These are phyloP conservation scores for Heloderma charlesbogerti DNA, from an alignment of 2,113 vertebrate species.

Conservation along the genomic window DNA sequence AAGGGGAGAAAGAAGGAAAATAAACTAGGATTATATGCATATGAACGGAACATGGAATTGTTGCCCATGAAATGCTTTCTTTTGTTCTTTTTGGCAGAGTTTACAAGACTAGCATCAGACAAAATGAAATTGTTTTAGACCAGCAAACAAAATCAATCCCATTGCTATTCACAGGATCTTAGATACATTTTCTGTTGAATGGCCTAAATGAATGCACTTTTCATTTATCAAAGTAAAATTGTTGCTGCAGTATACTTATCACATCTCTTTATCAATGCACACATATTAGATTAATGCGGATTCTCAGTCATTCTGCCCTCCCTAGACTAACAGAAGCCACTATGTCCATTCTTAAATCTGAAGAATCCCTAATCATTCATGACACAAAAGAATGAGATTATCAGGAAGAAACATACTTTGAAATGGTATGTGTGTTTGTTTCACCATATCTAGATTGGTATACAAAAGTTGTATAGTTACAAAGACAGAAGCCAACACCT, in stretches of 20 bases:
- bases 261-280: neutral
- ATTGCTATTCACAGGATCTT: slow-evolving; percentile 17
- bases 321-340: slow-evolving; percentile 6
- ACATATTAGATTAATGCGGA: slow-evolving; percentile 1
- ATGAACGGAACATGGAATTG: neutral
- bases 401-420: neutral
- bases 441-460: neutral
- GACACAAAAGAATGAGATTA: neutral
- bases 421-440: neutral
- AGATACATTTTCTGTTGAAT: slow-evolving; percentile 10
- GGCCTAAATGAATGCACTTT: slow-evolving; percentile 14
- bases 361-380: neutral
- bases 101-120: neutral
- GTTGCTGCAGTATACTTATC: neutral
- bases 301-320: slow-evolving; percentile 9
- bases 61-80: neutral
- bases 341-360: neutral
- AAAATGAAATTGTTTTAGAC: slow-evolving; percentile 22
- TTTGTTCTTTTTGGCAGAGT: neutral
- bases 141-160: slow-evolving; percentile 17
- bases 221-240: slow-evolving; percentile 30
- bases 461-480: neutral
- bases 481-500: neutral
- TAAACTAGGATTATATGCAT: neutral
- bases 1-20: neutral